These are phyloP conservation scores for Morbakka virulenta DNA, from an alignment of 30 jellyfish, hydroid and myxozoan species.

Conservation along the genomic window DNA sequence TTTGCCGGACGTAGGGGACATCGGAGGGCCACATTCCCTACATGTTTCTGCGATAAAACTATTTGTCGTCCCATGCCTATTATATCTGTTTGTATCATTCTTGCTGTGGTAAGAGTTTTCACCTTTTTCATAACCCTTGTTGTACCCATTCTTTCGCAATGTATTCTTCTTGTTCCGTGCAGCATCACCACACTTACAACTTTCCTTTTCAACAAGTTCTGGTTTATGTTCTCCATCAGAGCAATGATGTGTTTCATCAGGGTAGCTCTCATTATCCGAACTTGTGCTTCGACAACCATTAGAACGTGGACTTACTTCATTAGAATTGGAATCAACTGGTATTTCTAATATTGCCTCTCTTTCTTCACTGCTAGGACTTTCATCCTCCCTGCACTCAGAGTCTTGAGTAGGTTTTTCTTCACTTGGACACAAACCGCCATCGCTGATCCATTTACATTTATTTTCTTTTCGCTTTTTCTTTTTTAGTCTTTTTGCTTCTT, in stretches of 20 bases:
- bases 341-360: conserved; percentile 20
- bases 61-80: conserved; percentile 8
- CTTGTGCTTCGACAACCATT: conserved; percentile 37
- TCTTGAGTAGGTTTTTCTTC: conserved; percentile 39
- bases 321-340: conserved; percentile 4
- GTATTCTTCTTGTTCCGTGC: conserved; percentile 9
- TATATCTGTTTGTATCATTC: neutral
- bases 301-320: conserved; percentile 34
- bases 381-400: conserved; percentile 15
- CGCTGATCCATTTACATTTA: conserved; percentile 52
- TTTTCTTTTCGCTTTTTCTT: conserved; percentile 87
- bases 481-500: conserved; percentile 79
- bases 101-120: neutral
- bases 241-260: neutral
- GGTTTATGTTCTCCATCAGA: neutral
- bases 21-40: conserved; percentile 58
- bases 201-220: conserved; percentile 11
- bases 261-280: conserved; percentile 6
- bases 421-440: conserved; percentile 22
- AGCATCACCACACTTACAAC: conserved; percentile 62
- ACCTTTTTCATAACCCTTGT: conserved; percentile 26
- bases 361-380: conserved; percentile 14
- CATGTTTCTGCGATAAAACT: conserved; percentile 42
- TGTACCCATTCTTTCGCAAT: conserved; percentile 40
- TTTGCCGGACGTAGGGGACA: conserved; percentile 42